Conservation (phyloP, 1,140 invertebrate genomes). For the Zaprionus inermis region DNA sequence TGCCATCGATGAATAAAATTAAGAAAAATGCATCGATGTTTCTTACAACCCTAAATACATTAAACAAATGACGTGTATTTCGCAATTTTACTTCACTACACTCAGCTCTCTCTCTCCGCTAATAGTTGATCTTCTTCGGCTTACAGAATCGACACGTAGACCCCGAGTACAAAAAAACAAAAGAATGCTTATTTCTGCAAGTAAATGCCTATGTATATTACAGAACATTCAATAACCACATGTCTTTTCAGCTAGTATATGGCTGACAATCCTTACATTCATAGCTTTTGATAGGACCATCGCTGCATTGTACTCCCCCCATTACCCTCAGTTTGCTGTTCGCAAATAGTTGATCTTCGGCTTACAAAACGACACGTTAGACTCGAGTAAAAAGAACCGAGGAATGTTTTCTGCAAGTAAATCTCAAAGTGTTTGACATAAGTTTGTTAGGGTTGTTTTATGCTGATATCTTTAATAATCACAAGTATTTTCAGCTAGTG, state of each 20-base stretch:
- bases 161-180: neutral
- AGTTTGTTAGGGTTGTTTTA: no score
- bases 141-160: conserved; percentile 6
- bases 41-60: neutral
- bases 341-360: no score
- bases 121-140: no score
- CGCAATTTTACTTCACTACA: no score
- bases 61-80: conserved; percentile 43
- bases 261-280: conserved; percentile 49
- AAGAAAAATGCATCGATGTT: neutral
- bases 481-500: conserved; percentile 26
- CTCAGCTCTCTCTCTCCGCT: no score
- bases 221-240: neutral
- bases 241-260: conserved; percentile 43
- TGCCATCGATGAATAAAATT: no score
- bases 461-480: neutral
- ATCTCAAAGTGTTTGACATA: conserved; percentile 7
- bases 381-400: neutral
- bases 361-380: conserved; percentile 3
- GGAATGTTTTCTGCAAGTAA: conserved; percentile 37
- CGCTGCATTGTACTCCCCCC: conserved; percentile 89
- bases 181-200: conserved; percentile 16
- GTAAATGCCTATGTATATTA: conserved; percentile 34
- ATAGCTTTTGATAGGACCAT: conserved; percentile 67
- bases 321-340: no score